These are phyloP conservation scores for Datnioides undecimradiatus DNA, from an alignment of 2,113 vertebrate genomes.

Conservation along the genomic window DNA sequence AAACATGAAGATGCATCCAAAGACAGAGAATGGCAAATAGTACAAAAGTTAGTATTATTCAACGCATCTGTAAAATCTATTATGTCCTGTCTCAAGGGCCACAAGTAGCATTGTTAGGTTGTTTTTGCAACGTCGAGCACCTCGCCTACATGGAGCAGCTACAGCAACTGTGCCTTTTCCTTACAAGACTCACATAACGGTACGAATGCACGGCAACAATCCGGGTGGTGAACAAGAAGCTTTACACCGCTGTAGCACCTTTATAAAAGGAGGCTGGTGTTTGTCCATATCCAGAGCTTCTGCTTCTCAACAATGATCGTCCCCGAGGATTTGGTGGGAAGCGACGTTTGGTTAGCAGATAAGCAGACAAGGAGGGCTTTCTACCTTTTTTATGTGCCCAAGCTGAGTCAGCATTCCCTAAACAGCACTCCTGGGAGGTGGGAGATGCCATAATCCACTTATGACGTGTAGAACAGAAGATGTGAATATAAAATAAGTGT, in stretches of 20 bases:
- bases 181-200: background rate
- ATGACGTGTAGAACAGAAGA: background rate
- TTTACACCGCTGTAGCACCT: background rate
- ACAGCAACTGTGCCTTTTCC: background rate
- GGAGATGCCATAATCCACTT: background rate
- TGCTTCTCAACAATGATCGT: constrained; percentile 1
- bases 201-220: background rate
- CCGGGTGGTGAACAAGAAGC: background rate
- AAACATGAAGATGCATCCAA: background rate
- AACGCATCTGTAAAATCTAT: background rate
- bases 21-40: background rate
- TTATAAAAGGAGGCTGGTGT: background rate
- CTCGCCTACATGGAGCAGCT: too few relatives aligned
- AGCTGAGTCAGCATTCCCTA: constrained; percentile 10
- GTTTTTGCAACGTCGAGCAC: background rate
- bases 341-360: background rate
- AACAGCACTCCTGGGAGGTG: background rate
- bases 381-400: constrained; percentile 10
- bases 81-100: background rate
- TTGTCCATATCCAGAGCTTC: background rate
- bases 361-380: constrained; percentile 4
- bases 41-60: background rate
- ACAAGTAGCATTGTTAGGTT: background rate
- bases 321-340: constrained; percentile 2
- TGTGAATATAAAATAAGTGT: background rate